Conservation (phyloP, 2,797 vertebrate genomes). For the Hypotaenidia okinawae region DNA sequence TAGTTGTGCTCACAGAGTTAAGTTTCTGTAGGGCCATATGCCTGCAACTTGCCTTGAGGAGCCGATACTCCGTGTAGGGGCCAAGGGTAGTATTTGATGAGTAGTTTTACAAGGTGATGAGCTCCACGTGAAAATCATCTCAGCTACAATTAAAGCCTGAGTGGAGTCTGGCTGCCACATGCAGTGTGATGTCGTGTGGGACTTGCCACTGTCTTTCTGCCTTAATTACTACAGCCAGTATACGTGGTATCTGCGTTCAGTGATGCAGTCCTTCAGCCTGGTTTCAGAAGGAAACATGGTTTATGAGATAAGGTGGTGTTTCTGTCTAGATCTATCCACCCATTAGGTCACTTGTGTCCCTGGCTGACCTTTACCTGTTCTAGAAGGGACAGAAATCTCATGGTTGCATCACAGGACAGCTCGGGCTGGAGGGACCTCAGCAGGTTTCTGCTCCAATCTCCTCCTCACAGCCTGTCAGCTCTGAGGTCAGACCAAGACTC, state of each 20-base stretch:
- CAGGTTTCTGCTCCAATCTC: not conserved
- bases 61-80: not conserved
- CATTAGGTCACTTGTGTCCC: not conserved
- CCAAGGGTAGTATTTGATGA: not conserved
- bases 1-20: not conserved
- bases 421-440: not conserved
- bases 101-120: not conserved
- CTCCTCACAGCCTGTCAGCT: not conserved
- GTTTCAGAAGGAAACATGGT: not conserved
- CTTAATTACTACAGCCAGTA: conserved; percentile 48
- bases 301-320: not conserved
- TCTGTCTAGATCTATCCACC: not conserved
- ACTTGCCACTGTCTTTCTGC: not conserved
- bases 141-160: not conserved
- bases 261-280: not conserved
- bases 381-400: not conserved
- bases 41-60: not conserved
- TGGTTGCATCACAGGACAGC: not conserved
- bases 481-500: not conserved
- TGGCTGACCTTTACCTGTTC: not conserved
- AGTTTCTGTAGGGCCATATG: rapidly evolving
- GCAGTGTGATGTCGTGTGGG: not conserved
- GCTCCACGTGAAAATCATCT: not conserved
- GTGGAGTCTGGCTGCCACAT: not conserved
- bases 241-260: not conserved